Base-by-base conservation (phyloP, 2,113 vertebrate genomes). In the Melospiza melodia region DNA sequence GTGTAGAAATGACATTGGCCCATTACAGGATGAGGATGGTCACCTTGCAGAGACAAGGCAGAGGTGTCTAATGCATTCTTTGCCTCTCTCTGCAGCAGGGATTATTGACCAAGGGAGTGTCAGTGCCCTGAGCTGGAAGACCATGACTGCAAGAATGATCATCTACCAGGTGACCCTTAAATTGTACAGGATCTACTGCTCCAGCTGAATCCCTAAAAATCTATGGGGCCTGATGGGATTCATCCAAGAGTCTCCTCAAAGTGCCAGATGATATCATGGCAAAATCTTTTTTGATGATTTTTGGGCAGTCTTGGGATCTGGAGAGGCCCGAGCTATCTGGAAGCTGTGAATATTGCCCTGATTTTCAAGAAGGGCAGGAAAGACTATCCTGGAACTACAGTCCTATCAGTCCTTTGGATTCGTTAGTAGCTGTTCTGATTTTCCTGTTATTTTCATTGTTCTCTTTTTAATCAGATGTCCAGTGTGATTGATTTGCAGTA, bases 231-330 rank as follows among this genome's bases (percentile, higher is more conserved):
- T 35, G 31, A 30, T 35, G 6, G 31, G 20, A 61, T 52, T 61
- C 5, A 19, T 61, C 17, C 2, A 11, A 23, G 12, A 37, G 9
- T 62, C 31, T 62, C 31, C 16, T 62, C 25, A 73, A 63, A 14
- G n/a, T 9, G 19, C 6, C 15, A 23, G 24, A 28, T 23, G 24
- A 51, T 61, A 19, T 59, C 9, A 59, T 51, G 37, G 12, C 12
- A 71, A 67, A 69, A 52, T 18, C 8, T 35, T 2, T 30, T 25
- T 62, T 1, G 0, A 15, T 41, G 15, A 43, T 35, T 43, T 52
- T 61, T 71, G 25, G 5, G 10, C 10, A 3, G 8, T 43, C 31
- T 35, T 62, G 21, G 8, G 2, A 72, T 44, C 2, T 0, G 2
- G 37, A 31, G 20, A 3, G 9, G 31, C 51, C 25, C 8, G 10